Evolutionary conservation across 1,140 invertebrate genomes (phyloP).

Genomic region (Caenorhabditis briggsae): DNA sequence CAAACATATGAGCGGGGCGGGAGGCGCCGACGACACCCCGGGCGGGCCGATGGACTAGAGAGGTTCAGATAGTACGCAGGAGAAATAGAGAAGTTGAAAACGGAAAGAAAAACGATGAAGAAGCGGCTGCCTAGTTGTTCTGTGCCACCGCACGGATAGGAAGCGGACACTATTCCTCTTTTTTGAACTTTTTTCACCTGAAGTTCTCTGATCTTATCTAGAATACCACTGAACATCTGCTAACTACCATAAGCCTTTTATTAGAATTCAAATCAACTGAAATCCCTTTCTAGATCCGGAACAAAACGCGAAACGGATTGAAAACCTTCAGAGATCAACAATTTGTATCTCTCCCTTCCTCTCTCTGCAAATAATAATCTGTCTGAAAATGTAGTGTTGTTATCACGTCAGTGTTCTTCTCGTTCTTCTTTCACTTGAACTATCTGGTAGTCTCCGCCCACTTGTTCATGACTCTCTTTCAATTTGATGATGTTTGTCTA

Average conservation of each 20-base stretch:
- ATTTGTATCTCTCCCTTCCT: conserved; percentile 4
- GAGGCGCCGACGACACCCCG: conserved; percentile 53
- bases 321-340: conserved; percentile 18
- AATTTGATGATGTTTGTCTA: conserved; percentile 37
- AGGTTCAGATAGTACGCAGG: conserved; percentile 36
- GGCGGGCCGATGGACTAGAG: conserved; percentile 14
- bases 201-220: background rate
- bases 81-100: conserved; percentile 53
- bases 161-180: conserved; percentile 26
- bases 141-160: conserved; percentile 25
- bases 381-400: conserved; percentile 10
- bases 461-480: conserved; percentile 35
- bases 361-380: conserved; percentile 17
- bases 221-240: background rate
- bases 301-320: conserved; percentile 4
- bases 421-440: conserved; percentile 35
- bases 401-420: conserved; percentile 25
- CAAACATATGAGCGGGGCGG: conserved; percentile 51
- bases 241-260: background rate
- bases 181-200: conserved; percentile 29
- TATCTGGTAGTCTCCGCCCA: background rate
- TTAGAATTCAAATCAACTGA: background rate
- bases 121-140: conserved; percentile 21
- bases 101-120: background rate
- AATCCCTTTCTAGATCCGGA: background rate